Conservation (phyloP, 2,888 invertebrate species). For the Athetis lepigone region DNA sequence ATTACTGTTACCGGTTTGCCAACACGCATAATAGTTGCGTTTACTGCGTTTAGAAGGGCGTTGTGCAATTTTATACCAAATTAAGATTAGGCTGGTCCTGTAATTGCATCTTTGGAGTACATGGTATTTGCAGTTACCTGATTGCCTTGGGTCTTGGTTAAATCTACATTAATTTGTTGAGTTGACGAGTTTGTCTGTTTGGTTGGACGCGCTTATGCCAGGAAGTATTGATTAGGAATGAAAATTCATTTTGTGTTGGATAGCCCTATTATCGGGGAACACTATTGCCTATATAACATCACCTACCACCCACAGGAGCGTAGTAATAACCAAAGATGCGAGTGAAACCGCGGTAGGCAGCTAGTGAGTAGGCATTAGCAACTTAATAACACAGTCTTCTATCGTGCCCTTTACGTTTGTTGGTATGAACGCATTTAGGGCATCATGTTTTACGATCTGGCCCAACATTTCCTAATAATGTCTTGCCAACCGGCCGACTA, state of each 20-base stretch:
- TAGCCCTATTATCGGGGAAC: too few species aligned
- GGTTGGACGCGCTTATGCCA: too few species aligned
- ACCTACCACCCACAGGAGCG: too few species aligned
- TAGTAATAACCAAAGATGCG: too few species aligned
- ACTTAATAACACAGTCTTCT: neutral
- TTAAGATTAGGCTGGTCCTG: slow-evolving; percentile 33
- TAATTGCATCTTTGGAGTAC: slow-evolving; percentile 25
- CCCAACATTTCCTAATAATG: neutral
- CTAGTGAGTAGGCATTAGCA: neutral
- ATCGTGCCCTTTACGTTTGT: too few species aligned
- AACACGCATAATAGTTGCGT: slow-evolving; percentile 41
- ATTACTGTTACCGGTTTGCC: slow-evolving; percentile 40
- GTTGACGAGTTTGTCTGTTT: too few species aligned
- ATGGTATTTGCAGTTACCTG: slow-evolving; percentile 14
- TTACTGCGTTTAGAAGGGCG: slow-evolving; percentile 28
- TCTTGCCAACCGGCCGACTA: neutral
- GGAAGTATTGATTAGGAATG: too few species aligned
- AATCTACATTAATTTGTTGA: too few species aligned
- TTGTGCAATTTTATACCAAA: slow-evolving; percentile 43
- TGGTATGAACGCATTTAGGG: neutral
- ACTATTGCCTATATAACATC: too few species aligned
- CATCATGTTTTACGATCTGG: neutral
- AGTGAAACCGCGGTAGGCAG: too few species aligned
- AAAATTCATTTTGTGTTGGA: too few species aligned
- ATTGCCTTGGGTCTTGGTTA: slow-evolving; percentile 13